Base-by-base conservation (phyloP, 2,888 invertebrate genomes). In the Amblyteles armatorius region DNA sequence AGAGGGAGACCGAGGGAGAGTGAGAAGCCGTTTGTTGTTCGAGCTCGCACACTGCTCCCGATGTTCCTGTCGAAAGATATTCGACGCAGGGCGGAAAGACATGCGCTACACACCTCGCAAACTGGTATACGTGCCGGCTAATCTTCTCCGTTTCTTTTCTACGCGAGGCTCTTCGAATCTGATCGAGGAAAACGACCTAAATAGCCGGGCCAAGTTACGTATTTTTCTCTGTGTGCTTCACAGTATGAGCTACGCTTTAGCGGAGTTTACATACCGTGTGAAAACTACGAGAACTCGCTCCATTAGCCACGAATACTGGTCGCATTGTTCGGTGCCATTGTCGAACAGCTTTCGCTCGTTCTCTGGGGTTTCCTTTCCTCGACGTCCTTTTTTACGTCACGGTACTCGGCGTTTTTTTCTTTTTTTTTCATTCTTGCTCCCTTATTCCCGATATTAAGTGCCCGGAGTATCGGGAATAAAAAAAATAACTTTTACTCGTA, bases 241-340 rank as follows among this genome's bases (percentile, higher is more conserved):
- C 81, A 63, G 36, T 68, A 50, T 78, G 48, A 26, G 16, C 55
- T 19, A 7, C 13, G 29, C 63, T 55, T 67, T 11, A 33, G 63
- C 63, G 79, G 83, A 63, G 71, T 85, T 82, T 82, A 79, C 85
- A 86, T 86, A 90, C 90, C 91, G 91, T 90, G 91, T 91, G 91
- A 91, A 91, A 91, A 91, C 88, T 91, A 88, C 88, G 83, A 90
- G 90, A 88, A 89, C 85, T 88, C 88, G 90, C 86, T 90, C 91
- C 89, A 91, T 91, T 91, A 91, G 90, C 89, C 88, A 87, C 88
- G 88, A 88, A 90, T 88, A 88, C 88, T 89, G 81, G 81, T 85
- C 85, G 84, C 84, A 89, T 91, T 90, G 90, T 90, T 84, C 85
- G 68, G 65, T 33, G 50, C 88, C 83, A 89, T 91, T 90, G 90